Conservation (phyloP, 2,888 invertebrate species). For the Tinea trinotella region DNA sequence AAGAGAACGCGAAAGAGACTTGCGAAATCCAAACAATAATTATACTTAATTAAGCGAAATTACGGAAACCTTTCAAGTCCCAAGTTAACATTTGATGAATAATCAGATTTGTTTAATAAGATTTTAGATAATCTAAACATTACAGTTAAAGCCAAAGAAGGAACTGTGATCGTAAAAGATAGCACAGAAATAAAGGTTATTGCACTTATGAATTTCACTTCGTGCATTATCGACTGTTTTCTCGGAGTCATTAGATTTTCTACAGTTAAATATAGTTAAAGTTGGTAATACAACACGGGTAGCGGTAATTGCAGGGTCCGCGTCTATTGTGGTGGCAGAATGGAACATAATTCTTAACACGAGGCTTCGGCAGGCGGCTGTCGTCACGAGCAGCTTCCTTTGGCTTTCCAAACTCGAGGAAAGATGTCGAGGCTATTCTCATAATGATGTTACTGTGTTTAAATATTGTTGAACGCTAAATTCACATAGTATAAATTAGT, state of each 20-base stretch:
- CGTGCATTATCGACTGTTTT: background rate
- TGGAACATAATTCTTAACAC: constrained; percentile 21
- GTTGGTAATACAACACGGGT: constrained; percentile 14
- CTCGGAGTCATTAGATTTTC: background rate
- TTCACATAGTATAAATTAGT: no score
- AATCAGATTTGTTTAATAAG: no score
- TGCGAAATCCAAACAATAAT: no score
- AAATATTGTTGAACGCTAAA: no score
- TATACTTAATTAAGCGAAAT: no score
- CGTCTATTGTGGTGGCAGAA: constrained; percentile 19
- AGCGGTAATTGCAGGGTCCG: constrained; percentile 13
- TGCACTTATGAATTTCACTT: background rate
- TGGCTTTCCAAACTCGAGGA: background rate
- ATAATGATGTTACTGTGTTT: background rate
- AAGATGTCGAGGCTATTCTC: background rate
- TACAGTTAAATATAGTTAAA: background rate
- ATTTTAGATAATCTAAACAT: no score
- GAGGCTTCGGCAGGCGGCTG: constrained; percentile 19
- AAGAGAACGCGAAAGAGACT: no score
- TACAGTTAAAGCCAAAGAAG: no score
- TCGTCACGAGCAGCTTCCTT: constrained; percentile 23
- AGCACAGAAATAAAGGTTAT: background rate
- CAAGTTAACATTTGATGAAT: no score
- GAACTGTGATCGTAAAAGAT: no score
- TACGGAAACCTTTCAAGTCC: no score